These are phyloP conservation scores for Philopedon plagiatum DNA, from an alignment of 2,888 invertebrate genomes.

Conservation along the genomic window DNA sequence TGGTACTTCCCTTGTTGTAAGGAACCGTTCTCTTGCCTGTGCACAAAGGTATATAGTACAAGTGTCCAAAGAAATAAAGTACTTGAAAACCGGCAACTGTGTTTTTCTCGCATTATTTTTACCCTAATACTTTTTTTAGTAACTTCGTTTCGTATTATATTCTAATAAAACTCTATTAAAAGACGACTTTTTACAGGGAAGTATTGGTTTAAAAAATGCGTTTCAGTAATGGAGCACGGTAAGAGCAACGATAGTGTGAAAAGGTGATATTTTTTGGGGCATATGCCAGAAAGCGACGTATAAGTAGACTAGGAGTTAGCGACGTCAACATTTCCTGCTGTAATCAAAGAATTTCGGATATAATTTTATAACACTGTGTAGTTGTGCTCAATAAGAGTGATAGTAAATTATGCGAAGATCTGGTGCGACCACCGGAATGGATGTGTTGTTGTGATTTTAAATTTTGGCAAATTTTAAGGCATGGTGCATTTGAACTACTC, in stretches of 20 bases:
- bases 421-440: too few relatives aligned
- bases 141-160: conserved; percentile 3
- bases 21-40: background rate
- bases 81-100: background rate
- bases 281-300: too few relatives aligned
- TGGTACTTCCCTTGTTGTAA: too few relatives aligned
- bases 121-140: conserved; percentile 11
- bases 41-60: background rate
- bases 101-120: background rate
- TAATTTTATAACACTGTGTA: too few relatives aligned
- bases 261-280: background rate
- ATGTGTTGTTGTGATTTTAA: too few relatives aligned
- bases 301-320: too few relatives aligned
- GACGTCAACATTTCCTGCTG: too few relatives aligned
- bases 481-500: conserved; percentile 5
- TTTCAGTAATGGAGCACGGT: background rate
- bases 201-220: background rate
- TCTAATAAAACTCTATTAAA: conserved; percentile 3
- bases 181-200: background rate
- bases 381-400: too few relatives aligned
- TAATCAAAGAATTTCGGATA: too few relatives aligned
- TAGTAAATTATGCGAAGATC: too few relatives aligned
- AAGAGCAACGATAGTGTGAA: background rate
- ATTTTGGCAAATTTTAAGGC: too few relatives aligned
- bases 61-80: background rate